These are phyloP conservation scores for Schlechtendalia chinensis DNA, from an alignment of 1,140 invertebrate species.

Conservation along the genomic window DNA sequence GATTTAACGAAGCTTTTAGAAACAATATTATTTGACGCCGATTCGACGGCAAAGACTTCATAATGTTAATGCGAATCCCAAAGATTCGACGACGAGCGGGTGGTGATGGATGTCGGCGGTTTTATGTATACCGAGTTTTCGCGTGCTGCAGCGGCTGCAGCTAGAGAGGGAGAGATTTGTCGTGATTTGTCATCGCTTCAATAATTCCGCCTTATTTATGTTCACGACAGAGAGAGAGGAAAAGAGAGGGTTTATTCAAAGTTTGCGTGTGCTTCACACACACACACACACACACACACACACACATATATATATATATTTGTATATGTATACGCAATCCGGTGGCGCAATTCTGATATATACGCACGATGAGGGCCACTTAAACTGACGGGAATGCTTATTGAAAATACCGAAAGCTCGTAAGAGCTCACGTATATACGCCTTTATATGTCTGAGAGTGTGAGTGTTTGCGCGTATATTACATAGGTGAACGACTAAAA, in stretches of 20 bases:
- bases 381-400: constrained; percentile 27
- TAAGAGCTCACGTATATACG: neutral
- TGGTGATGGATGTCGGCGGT: neutral
- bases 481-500: constrained; percentile 2
- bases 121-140: neutral
- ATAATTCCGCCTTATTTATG: constrained; percentile 46
- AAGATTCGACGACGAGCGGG: neutral
- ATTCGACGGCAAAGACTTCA: constrained; percentile 35
- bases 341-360: neutral
- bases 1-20: constrained; percentile 1
- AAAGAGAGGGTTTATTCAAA: constrained; percentile 45
- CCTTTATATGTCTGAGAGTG: no score
- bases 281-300: neutral
- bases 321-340: neutral
- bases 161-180: neutral
- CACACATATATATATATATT: no score
- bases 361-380: constrained; percentile 3
- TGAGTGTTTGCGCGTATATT: neutral
- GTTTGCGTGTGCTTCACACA: neutral
- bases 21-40: constrained; percentile 30
- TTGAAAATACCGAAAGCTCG: constrained; percentile 23
- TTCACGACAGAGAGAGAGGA: no score
- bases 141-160: no score
- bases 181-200: constrained; percentile 47
- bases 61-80: constrained; percentile 10